Base-by-base conservation (phyloP, 2,888 invertebrate genomes). In the Dorcus parallelipipedus region DNA sequence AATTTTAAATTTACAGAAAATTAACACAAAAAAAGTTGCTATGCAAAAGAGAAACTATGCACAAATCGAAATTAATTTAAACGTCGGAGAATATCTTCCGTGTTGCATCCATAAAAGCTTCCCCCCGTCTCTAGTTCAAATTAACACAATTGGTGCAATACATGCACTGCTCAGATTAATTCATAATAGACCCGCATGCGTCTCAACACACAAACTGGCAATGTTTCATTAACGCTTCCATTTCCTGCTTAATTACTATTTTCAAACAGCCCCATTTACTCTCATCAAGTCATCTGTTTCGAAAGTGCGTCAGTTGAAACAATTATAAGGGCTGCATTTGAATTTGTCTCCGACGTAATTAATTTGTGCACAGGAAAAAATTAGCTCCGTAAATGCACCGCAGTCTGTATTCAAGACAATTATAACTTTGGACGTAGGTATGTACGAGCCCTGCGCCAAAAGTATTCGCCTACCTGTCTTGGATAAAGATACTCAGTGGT, bases 121-220 rank as follows among this genome's bases (percentile, higher is more conserved):
- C 45, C 23, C 43, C 9, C 20, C 45, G 45, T 45, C 45, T 45
- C 20, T 6, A 9, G 45, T 3, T 9, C 23, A 45, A 45, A 20
- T n/a, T 41, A 41, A 41, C 41, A 23, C 64, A 67, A 70, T 70
- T 67, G 66, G 68, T 65, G 64, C 69, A 69, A 64, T 69, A 64
- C 65, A 69, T 70, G 66, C 63, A 66, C 67, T 68, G 68, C 64
- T 56, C 53, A 55, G 61, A 68, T 70, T 66, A 64, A 59, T 60
- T 60, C 65, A 71, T 67, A 72, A 70, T 71, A 64, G 65, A 63
- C 72, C 72, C 72, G 71, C 71, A 72, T 72, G 45, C 17, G 45
- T 45, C 45, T n/a, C 17, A 23, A 23, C 45, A 45, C 9, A 23
- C 45, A 45, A 9, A 45, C 45, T 10, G 23, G 45, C 23, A 45